A percentile compares a stretch with the other conserved stretches of the same genome.
Evolutionary conservation across 2,113 vertebrate genomes (phyloP).

Genomic region (Lichenostomus cassidix): DNA sequence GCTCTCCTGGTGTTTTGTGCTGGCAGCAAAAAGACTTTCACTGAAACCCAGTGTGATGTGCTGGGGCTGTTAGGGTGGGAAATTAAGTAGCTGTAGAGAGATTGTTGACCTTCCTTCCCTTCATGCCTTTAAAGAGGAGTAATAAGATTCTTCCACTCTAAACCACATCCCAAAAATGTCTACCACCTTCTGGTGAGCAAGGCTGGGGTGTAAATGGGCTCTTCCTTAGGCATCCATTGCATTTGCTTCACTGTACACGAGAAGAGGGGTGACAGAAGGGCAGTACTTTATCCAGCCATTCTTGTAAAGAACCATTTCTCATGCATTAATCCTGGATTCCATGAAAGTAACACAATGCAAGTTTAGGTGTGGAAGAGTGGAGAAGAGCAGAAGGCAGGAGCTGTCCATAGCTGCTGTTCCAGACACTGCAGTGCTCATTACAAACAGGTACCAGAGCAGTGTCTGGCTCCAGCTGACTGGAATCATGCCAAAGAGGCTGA

Average conservation of each 20-base stretch:
- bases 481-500: background rate
- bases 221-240: background rate
- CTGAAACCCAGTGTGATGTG: background rate
- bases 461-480: background rate
- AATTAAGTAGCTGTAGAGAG: background rate
- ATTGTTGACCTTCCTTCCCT: background rate
- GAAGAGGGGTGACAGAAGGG: background rate
- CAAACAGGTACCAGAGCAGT: background rate
- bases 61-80: accelerated
- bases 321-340: background rate
- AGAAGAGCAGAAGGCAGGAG: background rate
- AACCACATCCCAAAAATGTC: background rate
- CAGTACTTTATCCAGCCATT: background rate
- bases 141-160: background rate
- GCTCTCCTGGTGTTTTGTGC: background rate
- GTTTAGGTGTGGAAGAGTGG: background rate
- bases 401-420: background rate
- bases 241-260: background rate
- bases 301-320: background rate
- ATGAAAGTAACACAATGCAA: background rate
- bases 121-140: background rate
- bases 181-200: background rate
- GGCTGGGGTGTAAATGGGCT: background rate
- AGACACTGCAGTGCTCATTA: background rate
- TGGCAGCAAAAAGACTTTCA: background rate